Conservation (phyloP, 92 coral and sea anemone species). For the Blastomussa wellsi region DNA sequence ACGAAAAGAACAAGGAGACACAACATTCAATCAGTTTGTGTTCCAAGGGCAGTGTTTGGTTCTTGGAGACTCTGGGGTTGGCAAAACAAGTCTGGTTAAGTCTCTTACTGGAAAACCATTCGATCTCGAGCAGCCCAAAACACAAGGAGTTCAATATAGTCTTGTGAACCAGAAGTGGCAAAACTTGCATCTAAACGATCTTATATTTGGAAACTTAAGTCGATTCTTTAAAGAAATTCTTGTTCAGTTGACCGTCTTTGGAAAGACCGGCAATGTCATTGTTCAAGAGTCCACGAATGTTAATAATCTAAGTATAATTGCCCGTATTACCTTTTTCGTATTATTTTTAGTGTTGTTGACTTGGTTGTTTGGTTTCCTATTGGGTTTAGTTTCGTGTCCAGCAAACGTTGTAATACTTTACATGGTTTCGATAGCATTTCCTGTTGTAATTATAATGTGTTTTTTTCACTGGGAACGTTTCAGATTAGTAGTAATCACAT, state of each 20-base stretch:
- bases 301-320: too few species aligned
- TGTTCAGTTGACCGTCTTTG: neutral
- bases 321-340: too few species aligned
- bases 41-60: slow-evolving; percentile 56
- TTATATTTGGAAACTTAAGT: slow-evolving; percentile 37
- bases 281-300: neutral
- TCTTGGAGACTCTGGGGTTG: slow-evolving; percentile 57
- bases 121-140: slow-evolving; percentile 36
- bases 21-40: slow-evolving; percentile 28
- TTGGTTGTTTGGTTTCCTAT: neutral
- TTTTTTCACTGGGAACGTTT: neutral
- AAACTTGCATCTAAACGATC: slow-evolving; percentile 14
- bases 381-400: neutral
- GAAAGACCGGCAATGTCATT: neutral
- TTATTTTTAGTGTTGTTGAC: neutral
- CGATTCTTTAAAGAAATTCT: neutral
- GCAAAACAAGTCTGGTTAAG: slow-evolving; percentile 56
- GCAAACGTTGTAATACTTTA: neutral
- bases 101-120: slow-evolving; percentile 50
- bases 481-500: neutral
- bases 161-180: slow-evolving; percentile 46
- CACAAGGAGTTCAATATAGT: slow-evolving; percentile 42
- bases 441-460: neutral
- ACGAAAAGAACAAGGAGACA: neutral
- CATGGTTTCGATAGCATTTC: neutral